phyloP scores from a whole-genome alignment of 2,888 invertebrate species.

The Eledona agricola region DNA sequence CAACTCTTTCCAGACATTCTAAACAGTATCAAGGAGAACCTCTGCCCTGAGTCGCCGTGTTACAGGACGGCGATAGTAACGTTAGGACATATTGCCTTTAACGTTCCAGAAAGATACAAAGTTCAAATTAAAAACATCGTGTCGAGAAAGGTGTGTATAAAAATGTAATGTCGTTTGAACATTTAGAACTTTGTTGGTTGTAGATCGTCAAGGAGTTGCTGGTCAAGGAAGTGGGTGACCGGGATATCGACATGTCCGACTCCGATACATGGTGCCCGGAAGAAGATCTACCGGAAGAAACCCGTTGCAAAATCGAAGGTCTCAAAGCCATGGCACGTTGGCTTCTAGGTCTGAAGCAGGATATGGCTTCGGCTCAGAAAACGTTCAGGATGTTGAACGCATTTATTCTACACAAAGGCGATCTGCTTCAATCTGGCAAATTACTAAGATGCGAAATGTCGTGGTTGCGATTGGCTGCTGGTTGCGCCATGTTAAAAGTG shows the following conservation, averaged over 20 bases:
- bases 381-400: slow-evolving; percentile 95
- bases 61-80: slow-evolving; percentile 95
- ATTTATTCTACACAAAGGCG: slow-evolving; percentile 88
- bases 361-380: slow-evolving; percentile 88
- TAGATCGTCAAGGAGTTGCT: slow-evolving; percentile 94
- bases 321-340: slow-evolving; percentile 97
- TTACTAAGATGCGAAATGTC: slow-evolving; percentile 89
- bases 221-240: slow-evolving; percentile 76
- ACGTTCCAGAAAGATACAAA: slow-evolving; percentile 89
- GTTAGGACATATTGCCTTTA: slow-evolving; percentile 92
- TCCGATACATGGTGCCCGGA: slow-evolving; percentile 79
- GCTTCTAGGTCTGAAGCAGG: slow-evolving; percentile 89
- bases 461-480: slow-evolving; percentile 90
- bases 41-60: slow-evolving; percentile 78
- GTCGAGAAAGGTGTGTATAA: slow-evolving; percentile 77
- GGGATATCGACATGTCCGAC: slow-evolving; percentile 57
- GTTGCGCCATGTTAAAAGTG: slow-evolving; percentile 95
- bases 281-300: slow-evolving; percentile 88
- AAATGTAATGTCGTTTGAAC: neutral
- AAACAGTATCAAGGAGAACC: slow-evolving; percentile 78
- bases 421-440: slow-evolving; percentile 72
- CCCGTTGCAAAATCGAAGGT: slow-evolving; percentile 91
- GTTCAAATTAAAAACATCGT: slow-evolving; percentile 94
- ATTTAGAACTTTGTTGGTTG: too few relatives aligned
- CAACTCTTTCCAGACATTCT: slow-evolving; percentile 84